Conservation (phyloP, 2,888 invertebrate genomes). For the Eupsilia transversa region DNA sequence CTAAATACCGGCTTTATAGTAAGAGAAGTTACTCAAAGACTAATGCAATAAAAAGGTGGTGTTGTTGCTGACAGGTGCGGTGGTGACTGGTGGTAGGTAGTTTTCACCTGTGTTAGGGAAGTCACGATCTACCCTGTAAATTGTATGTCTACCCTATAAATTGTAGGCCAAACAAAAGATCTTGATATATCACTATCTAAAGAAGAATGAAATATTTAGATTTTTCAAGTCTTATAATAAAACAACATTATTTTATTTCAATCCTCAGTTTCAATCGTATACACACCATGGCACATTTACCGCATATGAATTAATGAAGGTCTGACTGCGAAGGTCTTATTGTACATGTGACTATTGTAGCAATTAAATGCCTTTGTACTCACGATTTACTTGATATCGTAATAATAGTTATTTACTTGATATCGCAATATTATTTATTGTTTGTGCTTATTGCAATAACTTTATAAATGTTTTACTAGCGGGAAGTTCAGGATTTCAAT, state of each 20-base stretch:
- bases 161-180: not conserved
- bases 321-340: slow-evolving; percentile 33
- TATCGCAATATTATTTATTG: not conserved
- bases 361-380: slow-evolving; percentile 5
- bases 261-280: not conserved
- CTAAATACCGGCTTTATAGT: not conserved
- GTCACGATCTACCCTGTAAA: not conserved
- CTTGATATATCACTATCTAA: not conserved
- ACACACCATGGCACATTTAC: slow-evolving; percentile 19
- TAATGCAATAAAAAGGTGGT: not conserved
- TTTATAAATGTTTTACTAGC: not conserved
- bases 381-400: not conserved
- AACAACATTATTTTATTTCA: not conserved
- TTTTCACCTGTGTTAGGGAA: not conserved
- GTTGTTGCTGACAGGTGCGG: not conserved
- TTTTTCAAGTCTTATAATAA: not conserved
- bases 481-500: slow-evolving; percentile 21
- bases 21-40: not conserved
- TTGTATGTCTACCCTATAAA: not conserved
- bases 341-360: slow-evolving; percentile 8
- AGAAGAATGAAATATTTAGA: not conserved
- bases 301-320: slow-evolving; percentile 34
- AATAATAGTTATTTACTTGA: slow-evolving; percentile 8
- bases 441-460: not conserved
- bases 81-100: too few relatives aligned